These are phyloP conservation scores for Thryonomys swinderianus DNA, from an alignment of 2,113 vertebrate species.

Conservation along the genomic window DNA sequence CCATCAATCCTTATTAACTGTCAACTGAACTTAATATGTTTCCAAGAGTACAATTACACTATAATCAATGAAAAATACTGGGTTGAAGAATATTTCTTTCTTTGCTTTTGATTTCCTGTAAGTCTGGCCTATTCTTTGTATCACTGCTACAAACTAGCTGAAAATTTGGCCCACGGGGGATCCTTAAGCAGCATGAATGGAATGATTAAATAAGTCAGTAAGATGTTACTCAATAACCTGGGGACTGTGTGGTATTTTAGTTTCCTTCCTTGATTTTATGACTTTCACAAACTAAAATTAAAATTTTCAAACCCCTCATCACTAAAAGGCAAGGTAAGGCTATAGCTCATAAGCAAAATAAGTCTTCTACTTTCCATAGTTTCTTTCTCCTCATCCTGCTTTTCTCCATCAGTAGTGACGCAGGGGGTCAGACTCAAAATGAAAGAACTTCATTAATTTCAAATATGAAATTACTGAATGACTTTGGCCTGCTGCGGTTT, in stretches of 20 bases:
- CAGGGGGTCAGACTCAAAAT: slow-evolving; percentile 51
- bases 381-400: slow-evolving; percentile 56
- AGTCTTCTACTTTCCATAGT: slow-evolving; percentile 31
- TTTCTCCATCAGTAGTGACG: slow-evolving; percentile 7
- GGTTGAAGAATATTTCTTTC: slow-evolving; percentile 45
- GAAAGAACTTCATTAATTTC: slow-evolving; percentile 75
- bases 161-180: slow-evolving; percentile 48
- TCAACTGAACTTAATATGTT: slow-evolving; percentile 57
- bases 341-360: slow-evolving; percentile 65
- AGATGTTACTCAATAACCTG: slow-evolving; percentile 62
- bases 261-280: slow-evolving; percentile 68
- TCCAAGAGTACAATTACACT: slow-evolving; percentile 50
- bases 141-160: slow-evolving; percentile 56
- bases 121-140: slow-evolving; percentile 61
- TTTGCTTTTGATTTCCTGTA: slow-evolving; percentile 46
- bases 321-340: slow-evolving; percentile 38
- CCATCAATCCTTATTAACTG: slow-evolving; percentile 65
- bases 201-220: slow-evolving; percentile 66
- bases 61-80: slow-evolving; percentile 58
- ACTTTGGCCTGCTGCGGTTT: slow-evolving; percentile 15
- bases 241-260: slow-evolving; percentile 59
- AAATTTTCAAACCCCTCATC: slow-evolving; percentile 62
- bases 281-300: slow-evolving; percentile 71
- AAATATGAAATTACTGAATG: slow-evolving; percentile 63
- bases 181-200: slow-evolving; percentile 39